Evolutionary conservation across 2,888 invertebrate species (phyloP).

Genomic region (Sesamia inferens): DNA sequence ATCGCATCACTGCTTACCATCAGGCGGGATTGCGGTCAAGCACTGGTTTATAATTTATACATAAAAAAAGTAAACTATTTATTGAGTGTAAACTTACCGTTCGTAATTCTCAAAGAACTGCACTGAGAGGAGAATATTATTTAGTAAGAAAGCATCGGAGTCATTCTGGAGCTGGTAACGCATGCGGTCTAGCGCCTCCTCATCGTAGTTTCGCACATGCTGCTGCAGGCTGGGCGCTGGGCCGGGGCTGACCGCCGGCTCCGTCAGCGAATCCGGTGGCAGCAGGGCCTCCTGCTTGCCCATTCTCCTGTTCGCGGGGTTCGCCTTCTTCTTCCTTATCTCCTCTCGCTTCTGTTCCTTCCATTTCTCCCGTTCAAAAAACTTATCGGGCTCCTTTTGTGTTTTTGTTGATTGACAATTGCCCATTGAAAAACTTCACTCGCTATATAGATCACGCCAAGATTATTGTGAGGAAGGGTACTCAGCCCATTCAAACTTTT

Average conservation of each 20-base stretch:
- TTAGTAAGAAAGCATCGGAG: constrained; percentile 93
- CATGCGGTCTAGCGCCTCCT: constrained; percentile 89
- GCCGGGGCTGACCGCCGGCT: constrained; percentile 65
- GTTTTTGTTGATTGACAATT: constrained; percentile 83
- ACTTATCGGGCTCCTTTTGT: constrained; percentile 82
- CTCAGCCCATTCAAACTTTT: constrained; percentile 21
- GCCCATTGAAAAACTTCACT: constrained; percentile 77
- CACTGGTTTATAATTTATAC: too few relatives aligned
- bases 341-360: constrained; percentile 81
- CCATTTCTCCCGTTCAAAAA: constrained; percentile 83
- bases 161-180: constrained; percentile 90
- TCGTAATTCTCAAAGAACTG: constrained; percentile 95
- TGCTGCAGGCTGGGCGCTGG: constrained; percentile 73
- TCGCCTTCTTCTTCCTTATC: constrained; percentile 74
- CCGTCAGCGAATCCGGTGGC: constrained; percentile 64
- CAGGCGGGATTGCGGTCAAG: too few relatives aligned
- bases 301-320: constrained; percentile 73
- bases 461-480: constrained; percentile 1
- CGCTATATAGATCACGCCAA: constrained; percentile 14
- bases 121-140: constrained; percentile 93
- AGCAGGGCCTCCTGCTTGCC: constrained; percentile 74
- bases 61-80: background rate
- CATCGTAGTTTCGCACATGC: constrained; percentile 84
- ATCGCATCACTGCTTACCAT: too few relatives aligned
- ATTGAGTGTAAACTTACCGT: constrained; percentile 83